These are phyloP conservation scores for Bradypus variegatus DNA, from an alignment of 2,797 vertebrate genomes.

Conservation along the genomic window DNA sequence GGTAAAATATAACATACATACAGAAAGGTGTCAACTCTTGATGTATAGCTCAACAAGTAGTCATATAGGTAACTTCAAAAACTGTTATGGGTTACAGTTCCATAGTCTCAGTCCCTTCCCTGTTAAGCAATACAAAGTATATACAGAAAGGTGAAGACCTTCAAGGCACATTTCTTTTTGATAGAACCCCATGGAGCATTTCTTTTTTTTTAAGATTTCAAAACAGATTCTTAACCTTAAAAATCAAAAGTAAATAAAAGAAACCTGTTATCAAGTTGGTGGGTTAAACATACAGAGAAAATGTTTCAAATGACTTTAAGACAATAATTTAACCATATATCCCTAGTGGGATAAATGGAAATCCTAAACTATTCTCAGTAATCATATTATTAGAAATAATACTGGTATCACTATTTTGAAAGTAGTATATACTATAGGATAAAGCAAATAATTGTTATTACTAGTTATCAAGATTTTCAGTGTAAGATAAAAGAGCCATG, in stretches of 20 bases:
- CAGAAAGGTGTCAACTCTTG: too few relatives aligned
- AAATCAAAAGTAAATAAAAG: not conserved
- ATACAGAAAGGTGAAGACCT: too few relatives aligned
- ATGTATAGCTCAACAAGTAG: too few relatives aligned
- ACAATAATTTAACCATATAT: not conserved
- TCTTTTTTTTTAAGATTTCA: not conserved
- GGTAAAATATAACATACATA: too few relatives aligned
- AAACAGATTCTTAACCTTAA: not conserved
- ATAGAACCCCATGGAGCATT: not conserved
- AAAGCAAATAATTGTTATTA: not conserved
- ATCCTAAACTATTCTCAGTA: not conserved
- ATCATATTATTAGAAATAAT: not conserved
- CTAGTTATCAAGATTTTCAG: not conserved
- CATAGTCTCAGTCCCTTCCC: too few relatives aligned
- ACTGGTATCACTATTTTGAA: not conserved
- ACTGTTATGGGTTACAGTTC: too few relatives aligned
- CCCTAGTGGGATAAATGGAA: not conserved
- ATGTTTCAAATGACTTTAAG: not conserved
- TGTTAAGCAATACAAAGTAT: too few relatives aligned
- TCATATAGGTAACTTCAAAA: too few relatives aligned
- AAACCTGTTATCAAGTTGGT: not conserved
- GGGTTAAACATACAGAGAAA: not conserved
- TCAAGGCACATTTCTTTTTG: too few relatives aligned
- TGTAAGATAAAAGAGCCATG: not conserved
- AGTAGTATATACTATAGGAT: not conserved